Evolutionary conservation across 2,888 invertebrate genomes (phyloP).

Genomic region (Protophormia terraenovae): DNA sequence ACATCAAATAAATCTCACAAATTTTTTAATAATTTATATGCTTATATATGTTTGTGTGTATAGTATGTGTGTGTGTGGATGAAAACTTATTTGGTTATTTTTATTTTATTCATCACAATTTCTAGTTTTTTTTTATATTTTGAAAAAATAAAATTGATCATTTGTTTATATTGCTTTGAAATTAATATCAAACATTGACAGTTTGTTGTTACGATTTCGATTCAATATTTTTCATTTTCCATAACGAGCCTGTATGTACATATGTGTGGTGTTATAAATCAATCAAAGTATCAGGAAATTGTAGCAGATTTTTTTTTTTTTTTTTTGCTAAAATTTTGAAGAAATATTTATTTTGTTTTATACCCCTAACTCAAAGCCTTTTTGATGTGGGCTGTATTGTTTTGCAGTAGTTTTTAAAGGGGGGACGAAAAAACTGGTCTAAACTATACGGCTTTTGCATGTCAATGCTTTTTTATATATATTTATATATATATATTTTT

Average conservation of each 20-base stretch:
- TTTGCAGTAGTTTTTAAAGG: too few relatives aligned
- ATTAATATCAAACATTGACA: conserved; percentile 63
- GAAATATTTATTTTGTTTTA: neutral
- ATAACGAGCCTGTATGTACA: neutral
- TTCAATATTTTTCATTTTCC: conserved; percentile 1
- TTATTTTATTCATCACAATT: neutral
- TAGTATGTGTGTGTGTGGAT: too few relatives aligned
- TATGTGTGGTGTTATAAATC: conserved; percentile 53
- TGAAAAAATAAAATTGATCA: conserved; percentile 2
- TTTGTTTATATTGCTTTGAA: conserved; percentile 64
- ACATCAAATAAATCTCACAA: neutral
- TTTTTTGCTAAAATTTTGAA: neutral
- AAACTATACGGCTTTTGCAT: neutral
- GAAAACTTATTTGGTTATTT: neutral
- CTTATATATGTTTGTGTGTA: too few relatives aligned
- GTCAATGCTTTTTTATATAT: neutral
- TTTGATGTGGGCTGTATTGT: too few relatives aligned
- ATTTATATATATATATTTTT: neutral
- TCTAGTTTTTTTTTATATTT: neutral
- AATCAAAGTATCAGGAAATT: conserved; percentile 55
- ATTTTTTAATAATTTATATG: neutral
- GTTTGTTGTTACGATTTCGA: conserved; percentile 29
- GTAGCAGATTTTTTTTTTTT: conserved; percentile 34
- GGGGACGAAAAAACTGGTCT: neutral
- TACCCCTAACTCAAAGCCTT: too few relatives aligned